Base-by-base conservation (phyloP, 2,113 vertebrate species). In the Prietella phreatophila region DNA sequence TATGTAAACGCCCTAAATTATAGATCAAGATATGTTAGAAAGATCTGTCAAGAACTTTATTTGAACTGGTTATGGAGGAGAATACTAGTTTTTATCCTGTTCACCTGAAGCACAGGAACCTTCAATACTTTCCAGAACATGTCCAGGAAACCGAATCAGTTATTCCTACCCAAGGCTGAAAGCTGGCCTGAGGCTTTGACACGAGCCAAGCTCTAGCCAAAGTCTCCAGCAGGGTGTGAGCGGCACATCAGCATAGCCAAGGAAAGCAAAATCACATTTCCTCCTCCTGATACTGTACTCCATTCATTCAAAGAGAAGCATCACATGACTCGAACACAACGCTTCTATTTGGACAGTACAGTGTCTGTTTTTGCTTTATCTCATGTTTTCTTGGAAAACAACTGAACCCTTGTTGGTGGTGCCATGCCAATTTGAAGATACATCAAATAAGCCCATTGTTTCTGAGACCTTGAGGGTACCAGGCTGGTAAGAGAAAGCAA, bases 381-480 rank as follows among this genome's bases (percentile, higher is more conserved):
- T 25, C 80, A 82, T 82, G 80, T 61, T 87, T 87, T 63, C 30
- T 61, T 63, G 69, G 69, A 78, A 27, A 84, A 88, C 82, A 88
- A 83, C 78, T 27, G 53, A 76, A 27, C 81, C 56, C 33, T 56
- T 83, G 81, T 83, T 60, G 86, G 15, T 67, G 20, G 14, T 53
- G 10, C 75, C 42, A 30, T 63, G 75, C 42, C 19, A 22, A 50
- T 82, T 76, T 36, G n/a, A 53, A 63, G 86, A 61, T 56, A 25
- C 15, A 84, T 84, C 86, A 83, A 87, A 76, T 27, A 78, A n/a
- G 39, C 3, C 81, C 58, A 87, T 87, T 87, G 86, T 87, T 33
- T 76, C 27, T 2, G 22, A 30, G 33, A 30, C 58, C 81, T 78
- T 53, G 55, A 61, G 82, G 69, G 30, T 39, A 87, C 39, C 39